Conservation (phyloP, 2,113 vertebrate species). For the Calyptommatus sinebrachiatus region DNA sequence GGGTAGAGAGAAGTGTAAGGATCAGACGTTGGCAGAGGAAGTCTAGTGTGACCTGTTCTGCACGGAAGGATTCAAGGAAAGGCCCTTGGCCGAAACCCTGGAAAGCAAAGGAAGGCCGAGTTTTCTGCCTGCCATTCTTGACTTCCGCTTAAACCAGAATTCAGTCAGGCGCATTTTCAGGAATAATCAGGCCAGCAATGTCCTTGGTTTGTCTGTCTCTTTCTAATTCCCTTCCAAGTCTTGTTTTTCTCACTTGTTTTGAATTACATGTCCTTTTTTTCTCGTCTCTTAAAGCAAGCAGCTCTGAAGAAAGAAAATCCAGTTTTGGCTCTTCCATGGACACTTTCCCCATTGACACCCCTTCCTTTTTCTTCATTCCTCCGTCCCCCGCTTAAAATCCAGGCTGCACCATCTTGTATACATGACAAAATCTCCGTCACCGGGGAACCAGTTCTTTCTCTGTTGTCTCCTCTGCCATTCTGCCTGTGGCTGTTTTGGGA, state of each 20-base stretch:
- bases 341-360: too few species aligned
- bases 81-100: not conserved
- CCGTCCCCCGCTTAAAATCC: conserved; percentile 49
- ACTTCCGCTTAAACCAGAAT: too few species aligned
- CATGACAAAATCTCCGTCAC: not conserved
- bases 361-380: too few species aligned
- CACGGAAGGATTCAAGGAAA: not conserved
- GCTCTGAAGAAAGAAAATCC: conserved; percentile 49
- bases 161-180: too few species aligned
- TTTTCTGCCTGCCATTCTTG: too few species aligned
- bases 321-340: conserved; percentile 44
- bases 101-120: not conserved
- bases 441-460: too few species aligned
- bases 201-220: too few species aligned
- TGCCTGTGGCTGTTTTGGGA: conserved; percentile 49
- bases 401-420: conserved; percentile 38
- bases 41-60: too few species aligned
- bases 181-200: too few species aligned
- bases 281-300: conserved; percentile 47
- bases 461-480: not conserved
- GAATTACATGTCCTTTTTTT: conserved; percentile 31
- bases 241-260: conserved; percentile 19
- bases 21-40: too few species aligned
- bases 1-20: too few species aligned
- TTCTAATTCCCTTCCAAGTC: conserved; percentile 24